phyloP scores from a whole-genome alignment of 2,888 invertebrate genomes.

The Pandemis heparana region DNA sequence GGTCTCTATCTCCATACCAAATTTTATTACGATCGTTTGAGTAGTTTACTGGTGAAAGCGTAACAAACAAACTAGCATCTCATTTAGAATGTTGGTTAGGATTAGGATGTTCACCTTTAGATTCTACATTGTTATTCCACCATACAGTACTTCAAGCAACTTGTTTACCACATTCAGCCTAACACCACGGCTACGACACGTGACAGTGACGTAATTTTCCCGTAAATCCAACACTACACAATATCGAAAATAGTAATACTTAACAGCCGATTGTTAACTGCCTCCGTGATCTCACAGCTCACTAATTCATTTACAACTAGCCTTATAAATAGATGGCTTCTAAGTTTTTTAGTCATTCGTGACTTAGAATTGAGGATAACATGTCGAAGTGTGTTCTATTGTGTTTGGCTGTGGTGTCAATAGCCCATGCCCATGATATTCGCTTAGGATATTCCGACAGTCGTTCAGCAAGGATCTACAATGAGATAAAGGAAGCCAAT shows the following conservation, averaged over 20 bases:
- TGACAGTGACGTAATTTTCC: conserved; percentile 38
- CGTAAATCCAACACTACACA: conserved; percentile 20
- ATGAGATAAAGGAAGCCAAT: conserved; percentile 67
- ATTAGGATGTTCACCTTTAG: too few relatives aligned
- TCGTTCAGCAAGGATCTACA: conserved; percentile 60
- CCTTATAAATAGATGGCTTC: conserved; percentile 28
- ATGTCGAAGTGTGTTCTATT: conserved; percentile 20
- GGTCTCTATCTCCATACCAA: too few relatives aligned
- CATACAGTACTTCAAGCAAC: too few relatives aligned
- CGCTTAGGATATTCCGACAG: conserved; percentile 54
- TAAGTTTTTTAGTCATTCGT: conserved; percentile 20
- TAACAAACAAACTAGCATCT: too few relatives aligned
- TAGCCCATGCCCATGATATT: conserved; percentile 57
- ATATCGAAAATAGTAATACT: conserved; percentile 32
- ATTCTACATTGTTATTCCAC: background rate
- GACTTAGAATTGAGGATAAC: conserved; percentile 4
- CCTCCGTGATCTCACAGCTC: conserved; percentile 27
- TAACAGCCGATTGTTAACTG: conserved; percentile 32
- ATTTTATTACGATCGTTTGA: too few relatives aligned
- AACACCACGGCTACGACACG: conserved; percentile 9
- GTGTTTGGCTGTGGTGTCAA: conserved; percentile 9
- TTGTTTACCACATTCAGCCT: conserved; percentile 3
- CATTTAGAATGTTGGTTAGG: too few relatives aligned
- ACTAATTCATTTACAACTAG: conserved; percentile 8
- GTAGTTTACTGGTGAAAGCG: too few relatives aligned